These are phyloP conservation scores for Thermophis baileyi DNA, from an alignment of 2,113 vertebrate genomes.

Conservation along the genomic window DNA sequence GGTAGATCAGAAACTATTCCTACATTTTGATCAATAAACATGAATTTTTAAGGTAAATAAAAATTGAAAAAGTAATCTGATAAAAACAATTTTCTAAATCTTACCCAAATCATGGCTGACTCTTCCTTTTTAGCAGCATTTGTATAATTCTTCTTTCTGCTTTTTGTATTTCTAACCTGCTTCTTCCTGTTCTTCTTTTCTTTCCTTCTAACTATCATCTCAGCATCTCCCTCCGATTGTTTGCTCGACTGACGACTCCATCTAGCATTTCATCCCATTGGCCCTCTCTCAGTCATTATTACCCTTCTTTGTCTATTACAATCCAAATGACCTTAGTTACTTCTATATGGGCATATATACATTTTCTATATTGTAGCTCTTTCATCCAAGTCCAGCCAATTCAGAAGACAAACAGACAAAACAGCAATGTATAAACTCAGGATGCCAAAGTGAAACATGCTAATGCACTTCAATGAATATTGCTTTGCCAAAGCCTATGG, in stretches of 20 bases:
- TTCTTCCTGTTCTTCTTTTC: not conserved
- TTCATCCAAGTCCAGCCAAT: not conserved
- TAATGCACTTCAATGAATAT: not conserved
- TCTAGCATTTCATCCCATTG: too few species aligned
- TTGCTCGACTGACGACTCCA: not conserved
- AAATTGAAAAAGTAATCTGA: not conserved
- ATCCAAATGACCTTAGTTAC: not conserved
- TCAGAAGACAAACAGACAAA: not conserved
- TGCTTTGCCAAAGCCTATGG: not conserved
- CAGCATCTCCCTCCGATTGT: not conserved
- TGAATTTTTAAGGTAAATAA: not conserved
- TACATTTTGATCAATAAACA: not conserved
- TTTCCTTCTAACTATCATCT: not conserved
- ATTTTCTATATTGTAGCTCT: not conserved
- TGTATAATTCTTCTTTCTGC: not conserved
- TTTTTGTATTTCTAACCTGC: not conserved
- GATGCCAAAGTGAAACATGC: not conserved
- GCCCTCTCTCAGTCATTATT: not conserved
- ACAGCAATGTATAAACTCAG: not conserved
- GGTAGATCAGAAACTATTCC: not conserved
- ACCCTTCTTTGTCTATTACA: not conserved
- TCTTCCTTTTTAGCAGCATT: not conserved
- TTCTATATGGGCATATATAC: not conserved
- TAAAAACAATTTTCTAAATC: not conserved
- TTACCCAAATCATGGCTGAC: not conserved